These are phyloP conservation scores for Glomeris maerens DNA, from an alignment of 1,140 invertebrate genomes.

Conservation along the genomic window DNA sequence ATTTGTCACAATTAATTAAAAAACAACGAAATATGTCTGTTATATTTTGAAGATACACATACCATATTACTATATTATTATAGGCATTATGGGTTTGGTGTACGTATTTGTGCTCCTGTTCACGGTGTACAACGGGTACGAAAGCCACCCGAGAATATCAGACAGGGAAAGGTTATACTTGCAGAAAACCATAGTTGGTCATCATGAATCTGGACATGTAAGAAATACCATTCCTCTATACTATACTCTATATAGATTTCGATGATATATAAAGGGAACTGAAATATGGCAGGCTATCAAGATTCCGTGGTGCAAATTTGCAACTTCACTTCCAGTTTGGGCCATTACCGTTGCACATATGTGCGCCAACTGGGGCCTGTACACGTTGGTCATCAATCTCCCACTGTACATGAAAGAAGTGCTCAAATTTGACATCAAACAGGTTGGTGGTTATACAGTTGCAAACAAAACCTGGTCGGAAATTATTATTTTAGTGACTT, in stretches of 20 bases:
- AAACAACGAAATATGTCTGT: background rate
- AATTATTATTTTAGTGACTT: background rate
- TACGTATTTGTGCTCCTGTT: conserved; percentile 33
- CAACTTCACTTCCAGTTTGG: conserved; percentile 39
- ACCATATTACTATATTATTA: background rate
- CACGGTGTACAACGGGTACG: conserved; percentile 34
- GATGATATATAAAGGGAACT: background rate
- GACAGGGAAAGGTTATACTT: conserved; percentile 35
- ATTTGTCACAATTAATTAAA: background rate
- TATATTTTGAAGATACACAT: background rate
- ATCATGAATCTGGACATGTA: conserved; percentile 21
- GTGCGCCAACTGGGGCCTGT: conserved; percentile 44
- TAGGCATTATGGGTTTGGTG: conserved; percentile 25
- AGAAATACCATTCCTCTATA: background rate
- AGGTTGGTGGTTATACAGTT: conserved; percentile 27
- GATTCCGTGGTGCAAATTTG: conserved; percentile 37
- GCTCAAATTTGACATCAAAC: conserved; percentile 38
- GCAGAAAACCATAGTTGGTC: conserved; percentile 6
- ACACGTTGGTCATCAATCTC: conserved; percentile 41
- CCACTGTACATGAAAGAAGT: conserved; percentile 44
- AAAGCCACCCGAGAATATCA: conserved; percentile 35
- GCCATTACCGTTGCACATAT: conserved; percentile 42
- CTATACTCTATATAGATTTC: background rate
- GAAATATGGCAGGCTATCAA: conserved; percentile 11
- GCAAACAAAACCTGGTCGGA: background rate